A percentile compares a stretch with the other conserved stretches of the same genome.
These are phyloP conservation scores for Tethya wilhelma DNA, from an alignment of 37 sponge, comb jelly and placozoan species.

Conservation along the genomic window DNA sequence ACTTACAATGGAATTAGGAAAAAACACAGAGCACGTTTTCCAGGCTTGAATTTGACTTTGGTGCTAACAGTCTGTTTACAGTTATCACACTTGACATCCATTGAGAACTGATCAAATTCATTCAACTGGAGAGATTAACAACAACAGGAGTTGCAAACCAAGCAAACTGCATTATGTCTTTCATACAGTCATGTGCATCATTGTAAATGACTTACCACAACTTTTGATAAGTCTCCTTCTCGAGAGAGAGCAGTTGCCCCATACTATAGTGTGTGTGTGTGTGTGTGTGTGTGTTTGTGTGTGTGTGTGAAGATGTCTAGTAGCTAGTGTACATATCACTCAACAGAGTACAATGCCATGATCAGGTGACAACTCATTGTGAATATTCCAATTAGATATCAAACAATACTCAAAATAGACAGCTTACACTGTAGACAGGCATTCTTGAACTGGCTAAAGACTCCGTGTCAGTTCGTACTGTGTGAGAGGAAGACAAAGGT, in stretches of 20 bases:
- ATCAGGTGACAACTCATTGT: not conserved
- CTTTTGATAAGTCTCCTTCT: not conserved
- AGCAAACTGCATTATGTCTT: too few species aligned
- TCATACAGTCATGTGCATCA: too few species aligned
- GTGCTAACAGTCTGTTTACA: slow-evolving; percentile 22
- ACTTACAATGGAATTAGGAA: not conserved
- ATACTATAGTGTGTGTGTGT: not conserved
- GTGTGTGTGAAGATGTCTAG: not conserved
- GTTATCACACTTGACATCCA: slow-evolving; percentile 15
- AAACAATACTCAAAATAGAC: too few species aligned
- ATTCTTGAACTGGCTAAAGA: too few species aligned
- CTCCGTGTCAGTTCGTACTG: too few species aligned
- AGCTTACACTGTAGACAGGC: too few species aligned
- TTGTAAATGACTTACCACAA: slow-evolving; percentile 10
- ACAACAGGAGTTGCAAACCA: too few species aligned
- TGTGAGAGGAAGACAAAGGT: too few species aligned
- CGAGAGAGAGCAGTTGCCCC: not conserved
- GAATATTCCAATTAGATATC: too few species aligned
- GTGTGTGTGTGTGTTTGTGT: not conserved
- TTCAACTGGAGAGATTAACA: slow-evolving; percentile 10
- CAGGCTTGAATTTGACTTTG: slow-evolving; percentile 17
- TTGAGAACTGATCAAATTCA: slow-evolving; percentile 38
- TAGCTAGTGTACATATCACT: not conserved
- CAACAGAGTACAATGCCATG: not conserved
- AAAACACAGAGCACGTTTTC: too few species aligned